Conservation (phyloP, 2,113 vertebrate genomes). For the Cepphus grylle region DNA sequence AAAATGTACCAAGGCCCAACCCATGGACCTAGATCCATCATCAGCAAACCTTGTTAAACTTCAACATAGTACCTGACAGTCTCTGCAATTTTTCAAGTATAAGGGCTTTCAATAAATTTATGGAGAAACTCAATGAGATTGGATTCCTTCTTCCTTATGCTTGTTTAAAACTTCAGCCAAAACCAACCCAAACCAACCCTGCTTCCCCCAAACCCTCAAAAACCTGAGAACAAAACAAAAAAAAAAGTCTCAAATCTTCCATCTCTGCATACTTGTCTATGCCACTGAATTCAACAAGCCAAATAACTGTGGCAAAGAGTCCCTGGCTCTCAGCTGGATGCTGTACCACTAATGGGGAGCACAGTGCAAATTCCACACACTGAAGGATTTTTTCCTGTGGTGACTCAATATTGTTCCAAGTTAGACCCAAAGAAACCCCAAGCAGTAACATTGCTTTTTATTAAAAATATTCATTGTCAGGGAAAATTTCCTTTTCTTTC, state of each 20-base stretch:
- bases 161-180: neutral
- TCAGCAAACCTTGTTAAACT: neutral
- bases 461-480: neutral
- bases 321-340: neutral
- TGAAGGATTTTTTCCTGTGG: neutral
- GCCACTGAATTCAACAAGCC: neutral
- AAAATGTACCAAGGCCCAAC: neutral
- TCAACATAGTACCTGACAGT: neutral
- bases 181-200: neutral
- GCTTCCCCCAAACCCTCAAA: accelerated
- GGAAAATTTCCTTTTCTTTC: neutral
- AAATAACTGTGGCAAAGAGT: neutral
- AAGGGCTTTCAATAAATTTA: neutral
- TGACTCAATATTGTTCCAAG: neutral
- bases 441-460: neutral
- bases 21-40: neutral
- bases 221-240: neutral
- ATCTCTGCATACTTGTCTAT: neutral
- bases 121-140: neutral
- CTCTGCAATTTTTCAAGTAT: neutral
- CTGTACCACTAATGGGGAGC: neutral
- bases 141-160: neutral
- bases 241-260: neutral
- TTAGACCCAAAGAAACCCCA: neutral
- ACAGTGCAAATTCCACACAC: neutral